Percentiles rank a stretch among this genome's conserved stretches.
phyloP scores from a whole-genome alignment of 2,113 vertebrate species.

The Fulica atra region DNA sequence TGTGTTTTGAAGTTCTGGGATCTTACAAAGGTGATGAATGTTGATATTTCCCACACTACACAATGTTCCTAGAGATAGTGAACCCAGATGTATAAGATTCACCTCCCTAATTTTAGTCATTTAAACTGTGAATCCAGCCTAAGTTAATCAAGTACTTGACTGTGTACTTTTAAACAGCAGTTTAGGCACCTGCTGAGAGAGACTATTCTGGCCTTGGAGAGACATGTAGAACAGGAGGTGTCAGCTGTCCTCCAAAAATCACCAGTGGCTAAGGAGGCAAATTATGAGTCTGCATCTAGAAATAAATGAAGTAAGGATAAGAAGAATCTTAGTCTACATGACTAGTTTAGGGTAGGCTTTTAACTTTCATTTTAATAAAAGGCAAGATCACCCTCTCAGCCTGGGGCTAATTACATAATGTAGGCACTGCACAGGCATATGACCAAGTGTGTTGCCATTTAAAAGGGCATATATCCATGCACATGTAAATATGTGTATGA shows the following conservation, averaged over 20 bases:
- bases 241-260: not conserved
- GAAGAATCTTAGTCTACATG: not conserved
- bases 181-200: not conserved
- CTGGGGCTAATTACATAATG: not conserved
- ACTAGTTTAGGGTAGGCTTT: not conserved
- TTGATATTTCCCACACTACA: not conserved
- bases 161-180: not conserved
- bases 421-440: not conserved
- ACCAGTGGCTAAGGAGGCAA: not conserved
- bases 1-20: not conserved
- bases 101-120: not conserved
- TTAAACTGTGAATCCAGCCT: not conserved
- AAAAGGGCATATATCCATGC: not conserved
- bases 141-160: not conserved
- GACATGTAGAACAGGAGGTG: not conserved
- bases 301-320: not conserved
- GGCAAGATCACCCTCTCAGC: not conserved
- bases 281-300: not conserved
- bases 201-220: not conserved
- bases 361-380: not conserved
- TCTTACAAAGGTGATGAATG: not conserved
- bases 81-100: not conserved
- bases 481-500: not conserved
- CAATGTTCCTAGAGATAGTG: rapidly evolving
- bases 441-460: not conserved